Evolutionary conservation across 2,113 vertebrate genomes (phyloP).

Genomic region (Asarcornis scutulata): DNA sequence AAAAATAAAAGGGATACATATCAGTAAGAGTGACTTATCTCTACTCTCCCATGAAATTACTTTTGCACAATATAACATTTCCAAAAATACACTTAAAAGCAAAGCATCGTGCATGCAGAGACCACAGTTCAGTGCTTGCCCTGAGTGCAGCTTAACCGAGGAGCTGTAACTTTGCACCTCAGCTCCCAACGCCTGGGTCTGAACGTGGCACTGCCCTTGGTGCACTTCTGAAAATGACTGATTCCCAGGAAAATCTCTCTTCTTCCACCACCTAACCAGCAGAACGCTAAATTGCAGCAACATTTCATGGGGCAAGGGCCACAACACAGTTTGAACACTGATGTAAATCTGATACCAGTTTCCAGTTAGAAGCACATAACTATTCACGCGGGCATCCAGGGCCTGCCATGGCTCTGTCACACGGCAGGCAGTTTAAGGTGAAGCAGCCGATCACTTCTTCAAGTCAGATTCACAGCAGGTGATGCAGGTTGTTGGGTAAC

Average conservation of each 20-base stretch:
- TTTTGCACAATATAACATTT: background rate
- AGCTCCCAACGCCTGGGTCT: no score
- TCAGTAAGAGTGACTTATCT: background rate
- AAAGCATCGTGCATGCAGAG: background rate
- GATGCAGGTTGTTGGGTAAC: background rate
- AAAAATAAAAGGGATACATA: background rate
- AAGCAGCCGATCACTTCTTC: background rate
- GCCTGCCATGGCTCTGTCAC: background rate
- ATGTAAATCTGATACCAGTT: background rate
- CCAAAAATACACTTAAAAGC: background rate
- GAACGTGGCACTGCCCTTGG: background rate
- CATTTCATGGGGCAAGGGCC: background rate
- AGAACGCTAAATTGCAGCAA: background rate
- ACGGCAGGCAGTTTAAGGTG: background rate
- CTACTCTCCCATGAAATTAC: background rate
- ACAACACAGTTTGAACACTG: rapidly evolving
- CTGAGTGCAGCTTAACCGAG: background rate
- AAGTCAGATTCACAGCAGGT: background rate
- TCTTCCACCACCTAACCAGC: background rate
- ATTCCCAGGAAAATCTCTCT: background rate
- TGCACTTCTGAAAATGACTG: rapidly evolving
- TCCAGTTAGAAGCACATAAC: background rate
- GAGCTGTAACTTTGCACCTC: background rate
- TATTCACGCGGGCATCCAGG: background rate
- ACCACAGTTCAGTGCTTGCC: rapidly evolving